Evolutionary conservation across 1,140 invertebrate species (phyloP), one percentile per base, ranked within the genome.

Genomic region (Temnothorax nylanderi): DNA sequence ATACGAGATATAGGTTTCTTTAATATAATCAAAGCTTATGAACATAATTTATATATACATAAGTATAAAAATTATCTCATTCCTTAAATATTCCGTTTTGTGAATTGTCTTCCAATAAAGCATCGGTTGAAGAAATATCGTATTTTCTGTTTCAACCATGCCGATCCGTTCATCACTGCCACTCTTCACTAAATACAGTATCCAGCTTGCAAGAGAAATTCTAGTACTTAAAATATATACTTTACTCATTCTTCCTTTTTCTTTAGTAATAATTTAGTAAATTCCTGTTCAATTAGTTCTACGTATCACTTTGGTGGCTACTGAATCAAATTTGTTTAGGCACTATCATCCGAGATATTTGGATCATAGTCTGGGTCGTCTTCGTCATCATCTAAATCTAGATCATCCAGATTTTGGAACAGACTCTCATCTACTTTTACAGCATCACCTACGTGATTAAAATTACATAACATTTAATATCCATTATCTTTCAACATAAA

Each of bases 341-440:
- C 91, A 92, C 91, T 92, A 71, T 93, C 91, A 54, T 92, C 91
- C 13, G 92, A 93, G 76, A 82, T 84, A 58, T 91, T 89, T 62
- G 96, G 96, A 49, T 96, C 96, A 93, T 95, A 96, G 89, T 96
- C 96, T 86, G 96, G 96, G 93, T 96, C 97, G 82, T 97, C 97
- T 92, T 97, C 96, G 58, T 96, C 96, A 34, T 97, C 97, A 87
- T 98, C 97, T 67, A 99, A 94, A 88, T 99, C 98, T 49, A 99
- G 95, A 94, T 99, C 98, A 90, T 98, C 98, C 84, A 99, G 94
- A 95, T 99, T 98, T 97, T 99, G 98, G 94, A 99, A 99, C 7
- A 99, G 94, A 65, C 98, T 98, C 95, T 99, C 99, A 95, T 99
- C 98, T 26, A 99, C 98, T 95, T 99, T 98, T 2, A 99, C 98